A percentile compares a stretch with the other conserved stretches of the same genome.
Evolutionary conservation across 2,113 vertebrate species (phyloP).

Genomic region (Labeo catla): DNA sequence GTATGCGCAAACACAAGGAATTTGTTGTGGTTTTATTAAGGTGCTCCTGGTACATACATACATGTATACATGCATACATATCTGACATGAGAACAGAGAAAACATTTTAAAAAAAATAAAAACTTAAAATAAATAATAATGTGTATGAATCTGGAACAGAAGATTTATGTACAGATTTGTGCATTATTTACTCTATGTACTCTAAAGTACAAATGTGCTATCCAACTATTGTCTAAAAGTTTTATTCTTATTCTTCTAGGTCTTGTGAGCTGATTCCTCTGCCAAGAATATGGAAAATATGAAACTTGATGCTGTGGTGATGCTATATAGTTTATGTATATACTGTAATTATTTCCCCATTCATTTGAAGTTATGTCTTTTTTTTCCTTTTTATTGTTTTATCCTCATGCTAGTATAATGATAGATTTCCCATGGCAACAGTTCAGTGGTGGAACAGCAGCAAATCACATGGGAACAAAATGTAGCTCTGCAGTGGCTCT

Average conservation of each 20-base stretch:
- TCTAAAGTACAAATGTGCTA: too few species aligned
- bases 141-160: too few species aligned
- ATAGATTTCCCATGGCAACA: background rate
- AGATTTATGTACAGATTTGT: too few species aligned
- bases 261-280: slow-evolving; percentile 76
- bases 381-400: background rate
- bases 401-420: background rate
- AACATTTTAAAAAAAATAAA: too few species aligned
- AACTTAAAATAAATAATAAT: too few species aligned
- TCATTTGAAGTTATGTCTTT: slow-evolving; percentile 57
- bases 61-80: too few species aligned
- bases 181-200: too few species aligned
- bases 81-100: too few species aligned
- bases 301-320: background rate
- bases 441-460: background rate
- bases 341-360: slow-evolving; percentile 41
- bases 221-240: background rate
- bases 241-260: slow-evolving; percentile 62
- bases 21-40: too few species aligned
- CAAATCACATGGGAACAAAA: background rate
- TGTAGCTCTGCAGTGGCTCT: background rate
- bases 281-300: background rate
- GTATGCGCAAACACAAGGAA: too few species aligned
- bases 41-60: too few species aligned
- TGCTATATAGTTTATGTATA: slow-evolving; percentile 11